Evolutionary conservation across 64 coral and sea anemone species (phyloP), one percentile per base, ranked within the genome.

Genomic region (Platygyra sinensis): DNA sequence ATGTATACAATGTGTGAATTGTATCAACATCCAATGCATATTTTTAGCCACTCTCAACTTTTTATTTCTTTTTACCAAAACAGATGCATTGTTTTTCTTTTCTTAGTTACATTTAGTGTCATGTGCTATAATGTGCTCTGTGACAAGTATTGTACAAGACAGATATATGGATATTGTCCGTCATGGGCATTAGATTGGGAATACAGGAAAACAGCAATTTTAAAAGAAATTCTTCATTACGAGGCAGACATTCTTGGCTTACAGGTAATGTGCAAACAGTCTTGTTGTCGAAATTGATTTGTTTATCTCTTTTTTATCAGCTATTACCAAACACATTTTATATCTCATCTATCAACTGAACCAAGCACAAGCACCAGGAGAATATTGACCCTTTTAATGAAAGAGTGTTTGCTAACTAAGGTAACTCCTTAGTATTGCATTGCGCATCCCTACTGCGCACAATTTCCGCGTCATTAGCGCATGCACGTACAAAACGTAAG

Each of bases 111-210:
- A 77, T 99, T 99, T 69, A 99, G 91, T 87, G 97, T 99, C 6
- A 99, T 99, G 97, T 91, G 97, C 17, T 99, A 91, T 49, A 99
- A 99, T 87, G 97, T 99, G 6, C 52, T 99, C 52, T 99, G 97
- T 88, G 97, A 99, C 64, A 99, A 99, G 74, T 99, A 99, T 29
- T 99, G 97, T 52, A 99, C 97, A 19, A 87, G 79, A 8, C 87
- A 93, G 20, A 88, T 95, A 62, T 99, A 99, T 89, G 97, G 97
- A 4, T 99, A 99, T 60, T 99, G 97, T 80, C 97, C 97, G 30
- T 93, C 93, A 46, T 99, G 97, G 97, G 94, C 97, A 24, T 72
- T 99, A 8, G 89, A 99, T n/a, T 99, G 97, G 97, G 97, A 99
- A 15, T 99, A 99, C 76, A 83, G 97, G 36, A 99, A 96, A 64